Conservation (phyloP, 2,797 vertebrate species). For the Sebastes itinus region DNA sequence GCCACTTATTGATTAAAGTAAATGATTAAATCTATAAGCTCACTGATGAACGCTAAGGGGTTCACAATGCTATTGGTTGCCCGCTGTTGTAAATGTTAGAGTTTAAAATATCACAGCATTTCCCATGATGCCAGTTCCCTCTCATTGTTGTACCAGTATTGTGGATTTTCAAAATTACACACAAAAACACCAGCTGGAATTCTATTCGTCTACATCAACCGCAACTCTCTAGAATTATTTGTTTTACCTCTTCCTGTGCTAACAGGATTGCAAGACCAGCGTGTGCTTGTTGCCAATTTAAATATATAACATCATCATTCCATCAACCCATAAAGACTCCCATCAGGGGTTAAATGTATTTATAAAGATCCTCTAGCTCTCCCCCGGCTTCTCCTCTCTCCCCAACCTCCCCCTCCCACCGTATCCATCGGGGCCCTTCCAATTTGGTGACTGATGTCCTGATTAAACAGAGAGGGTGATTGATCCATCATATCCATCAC, state of each 20-base stretch:
- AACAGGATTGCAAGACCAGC: background rate
- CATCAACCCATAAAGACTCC: slow-evolving; percentile 39
- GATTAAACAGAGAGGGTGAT: slow-evolving; percentile 75
- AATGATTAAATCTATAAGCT: background rate
- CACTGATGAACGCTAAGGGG: background rate
- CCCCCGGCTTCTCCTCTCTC: background rate
- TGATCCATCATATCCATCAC: slow-evolving; percentile 83
- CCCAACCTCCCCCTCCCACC: slow-evolving; percentile 15
- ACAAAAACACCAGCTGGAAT: background rate
- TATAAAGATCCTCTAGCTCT: slow-evolving; percentile 33
- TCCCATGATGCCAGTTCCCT: too few relatives aligned
- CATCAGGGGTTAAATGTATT: slow-evolving; percentile 38
- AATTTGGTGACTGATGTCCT: slow-evolving; percentile 74
- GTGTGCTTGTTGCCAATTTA: slow-evolving; percentile 5
- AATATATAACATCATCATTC: slow-evolving; percentile 24
- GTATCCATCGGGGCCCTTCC: slow-evolving; percentile 19
- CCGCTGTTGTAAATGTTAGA: background rate
- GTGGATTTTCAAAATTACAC: background rate
- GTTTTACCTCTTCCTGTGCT: background rate
- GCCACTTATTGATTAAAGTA: background rate
- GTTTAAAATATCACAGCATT: background rate
- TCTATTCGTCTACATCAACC: background rate
- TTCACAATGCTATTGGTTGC: background rate
- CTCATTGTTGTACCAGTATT: background rate
- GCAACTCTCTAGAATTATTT: background rate